Base-by-base conservation (phyloP, 2,113 vertebrate genomes). In the Microcebus griseorufus region DNA sequence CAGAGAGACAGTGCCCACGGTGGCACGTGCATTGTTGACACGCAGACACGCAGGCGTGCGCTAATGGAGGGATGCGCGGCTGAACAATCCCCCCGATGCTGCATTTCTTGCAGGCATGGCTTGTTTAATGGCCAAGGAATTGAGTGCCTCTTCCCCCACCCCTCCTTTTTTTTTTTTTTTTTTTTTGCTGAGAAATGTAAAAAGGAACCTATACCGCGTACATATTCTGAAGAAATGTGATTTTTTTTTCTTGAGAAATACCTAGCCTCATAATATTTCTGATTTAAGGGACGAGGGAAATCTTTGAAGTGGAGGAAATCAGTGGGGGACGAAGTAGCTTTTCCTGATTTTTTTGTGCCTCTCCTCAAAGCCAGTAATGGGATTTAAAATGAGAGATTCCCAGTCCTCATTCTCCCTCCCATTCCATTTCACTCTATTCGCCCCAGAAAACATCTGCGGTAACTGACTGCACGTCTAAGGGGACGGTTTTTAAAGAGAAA, bases 1-100 rank as follows among this genome's bases (percentile, higher is more conserved):
- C 94, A 95, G 96, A 37, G 98, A 95, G 96, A 87, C 58, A 88
- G 93, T 96, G 97, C 97, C 98, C 96, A 27, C 3, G 37, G 96
- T 96, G 95, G 97, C 96, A 69, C 25, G 37, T 94, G 97, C 87
- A 81, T 94, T 98, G 98, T 97, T 98, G 98, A 98, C 96, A 96
- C 93, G 96, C 98, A 98, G 97, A 97, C 96, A 96, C 88, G 92
- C 96, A 95, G 95, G 89, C 42, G 32, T 97, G 96, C 83, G n/a
- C 53, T 96, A 51, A 88, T 94, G 96, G 93, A 94, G 93, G 70
- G 97, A 95, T 32, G 84, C 76, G 7, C 75, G 89, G 95, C 97
- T 97, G 97, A 98, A 96, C 97, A 42, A 22, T 93, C 91, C 93
- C 9, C 88, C 96, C 64, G 55, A 88, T 83, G 85, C 90, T 48